Evolutionary conservation across 2,113 vertebrate species (phyloP), one percentile per base, ranked within the genome.

Genomic region (Leptocoma aspasia): DNA sequence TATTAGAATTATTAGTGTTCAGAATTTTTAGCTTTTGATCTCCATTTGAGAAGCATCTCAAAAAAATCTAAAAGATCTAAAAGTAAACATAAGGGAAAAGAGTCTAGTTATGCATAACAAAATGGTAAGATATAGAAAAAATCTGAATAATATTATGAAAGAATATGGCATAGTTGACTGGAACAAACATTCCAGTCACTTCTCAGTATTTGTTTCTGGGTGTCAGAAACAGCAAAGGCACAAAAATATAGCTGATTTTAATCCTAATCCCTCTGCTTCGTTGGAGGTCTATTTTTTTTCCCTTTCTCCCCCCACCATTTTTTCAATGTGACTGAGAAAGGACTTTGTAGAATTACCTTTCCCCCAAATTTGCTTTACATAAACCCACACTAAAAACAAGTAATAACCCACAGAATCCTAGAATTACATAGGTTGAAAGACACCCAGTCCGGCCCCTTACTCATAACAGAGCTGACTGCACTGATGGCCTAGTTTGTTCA

Each of bases 221-320:
- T 85, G 23, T n/a, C 20, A 85, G 42, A 78, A 72, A 73, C 14
- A 66, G 22, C 28, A 79, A 71, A 26, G 11, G 22, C 39, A 80
- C 7, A 86, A 64, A 76, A 80, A 42, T 6, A 52, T 0, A 57
- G 3, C 2, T 31, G 7, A 68, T 76, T 90, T 60, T 76, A 75
- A 76, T 35, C 18, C 1, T 4, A 49, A 2, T 45, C 3, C 20
- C 22, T 71, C 44, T 64, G 31, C 17, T 68, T 82, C 19, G 63
- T 0, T n/a, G 5, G 3, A 6, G 2, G 5, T 64, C 19, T 7
- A 7, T 31, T 41, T 31, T 61, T 47, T 3, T 37, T 28, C 1
- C 3, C 22, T 17, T 15, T 37, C 13, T 41, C 24, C 20, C 4
- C 2, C 9, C 27, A 42, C 2, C 4, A 11, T 15, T n/a, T 42